Percentiles rank a stretch among this genome's conserved stretches.
phyloP scores from a whole-genome alignment of 2,113 vertebrate genomes.

The Baryphthengus martii region DNA sequence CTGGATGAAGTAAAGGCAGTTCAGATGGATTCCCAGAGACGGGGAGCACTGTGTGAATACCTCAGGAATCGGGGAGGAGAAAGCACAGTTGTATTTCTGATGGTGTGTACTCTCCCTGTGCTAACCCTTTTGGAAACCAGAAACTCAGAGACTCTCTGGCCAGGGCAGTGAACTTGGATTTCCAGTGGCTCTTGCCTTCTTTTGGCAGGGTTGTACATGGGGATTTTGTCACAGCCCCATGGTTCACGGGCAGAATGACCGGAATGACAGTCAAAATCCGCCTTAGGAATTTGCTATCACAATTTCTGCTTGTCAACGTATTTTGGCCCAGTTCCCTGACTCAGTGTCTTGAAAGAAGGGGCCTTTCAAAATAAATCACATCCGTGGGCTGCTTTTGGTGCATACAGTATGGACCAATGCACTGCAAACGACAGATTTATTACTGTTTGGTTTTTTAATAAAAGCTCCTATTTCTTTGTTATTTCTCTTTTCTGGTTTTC shows the following conservation, averaged over 20 bases:
- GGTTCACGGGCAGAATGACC: neutral
- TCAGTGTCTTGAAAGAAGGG: neutral
- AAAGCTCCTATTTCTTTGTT: neutral
- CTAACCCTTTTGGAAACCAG: conserved; percentile 12
- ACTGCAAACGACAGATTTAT: neutral
- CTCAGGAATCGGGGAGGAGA: neutral
- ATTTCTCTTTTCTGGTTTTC: conserved; percentile 37
- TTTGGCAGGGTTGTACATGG: conserved; percentile 19
- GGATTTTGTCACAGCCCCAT: conserved; percentile 2
- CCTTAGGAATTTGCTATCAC: conserved; percentile 12
- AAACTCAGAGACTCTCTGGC: neutral
- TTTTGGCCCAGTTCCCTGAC: conserved; percentile 54
- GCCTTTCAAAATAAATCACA: conserved; percentile 9
- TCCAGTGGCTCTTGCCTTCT: conserved; percentile 36
- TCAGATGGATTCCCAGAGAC: neutral
- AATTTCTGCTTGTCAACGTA: neutral
- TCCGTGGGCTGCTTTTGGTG: neutral
- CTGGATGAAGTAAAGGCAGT: neutral
- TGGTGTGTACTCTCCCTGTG: fast-evolving
- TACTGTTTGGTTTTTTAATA: neutral
- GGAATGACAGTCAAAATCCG: neutral
- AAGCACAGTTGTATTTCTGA: neutral
- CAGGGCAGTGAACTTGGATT: conserved; percentile 11
- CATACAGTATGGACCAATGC: neutral
- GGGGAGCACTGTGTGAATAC: neutral